phyloP scores from a whole-genome alignment of 2,888 invertebrate genomes.

The Gastrophysa polygoni region DNA sequence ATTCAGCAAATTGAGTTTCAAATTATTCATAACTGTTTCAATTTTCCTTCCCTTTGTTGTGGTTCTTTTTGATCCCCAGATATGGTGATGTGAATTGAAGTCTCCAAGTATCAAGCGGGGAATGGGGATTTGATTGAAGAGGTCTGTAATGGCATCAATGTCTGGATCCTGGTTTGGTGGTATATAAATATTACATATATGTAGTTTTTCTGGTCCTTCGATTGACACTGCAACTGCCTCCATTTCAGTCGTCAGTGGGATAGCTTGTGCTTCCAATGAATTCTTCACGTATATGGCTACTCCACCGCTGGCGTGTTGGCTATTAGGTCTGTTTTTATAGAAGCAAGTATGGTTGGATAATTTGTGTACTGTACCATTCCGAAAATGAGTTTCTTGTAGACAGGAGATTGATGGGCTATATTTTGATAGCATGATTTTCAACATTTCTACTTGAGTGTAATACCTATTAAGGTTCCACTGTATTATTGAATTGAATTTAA shows the following conservation, averaged over 20 bases:
- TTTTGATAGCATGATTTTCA: slow-evolving; percentile 5
- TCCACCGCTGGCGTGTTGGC: slow-evolving; percentile 8
- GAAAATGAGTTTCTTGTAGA: slow-evolving; percentile 10
- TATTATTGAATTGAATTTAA: slow-evolving; percentile 7
- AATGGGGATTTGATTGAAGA: slow-evolving; percentile 10
- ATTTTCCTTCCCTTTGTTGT: slow-evolving; percentile 6
- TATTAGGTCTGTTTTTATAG: not conserved
- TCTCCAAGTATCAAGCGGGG: slow-evolving; percentile 3
- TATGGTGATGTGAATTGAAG: slow-evolving; percentile 11
- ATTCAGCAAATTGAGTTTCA: slow-evolving; percentile 7
- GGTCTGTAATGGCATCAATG: slow-evolving; percentile 2
- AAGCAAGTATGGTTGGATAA: not conserved
- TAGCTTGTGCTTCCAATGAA: slow-evolving; percentile 5
- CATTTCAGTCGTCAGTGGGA: slow-evolving; percentile 5
- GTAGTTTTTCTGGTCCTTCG: slow-evolving; percentile 2
- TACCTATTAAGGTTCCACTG: slow-evolving; percentile 18
- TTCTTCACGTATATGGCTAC: slow-evolving; percentile 7
- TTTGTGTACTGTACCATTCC: not conserved
- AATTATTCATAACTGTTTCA: not conserved
- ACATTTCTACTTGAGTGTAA: slow-evolving; percentile 13
- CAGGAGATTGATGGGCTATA: slow-evolving; percentile 2
- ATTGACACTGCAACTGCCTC: slow-evolving; percentile 10
- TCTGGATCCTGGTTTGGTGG: slow-evolving; percentile 10
- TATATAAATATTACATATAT: slow-evolving; percentile 11
- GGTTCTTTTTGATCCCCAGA: slow-evolving; percentile 12